These are phyloP conservation scores for Pheosia gnoma DNA, from an alignment of 2,888 invertebrate species.

Conservation along the genomic window DNA sequence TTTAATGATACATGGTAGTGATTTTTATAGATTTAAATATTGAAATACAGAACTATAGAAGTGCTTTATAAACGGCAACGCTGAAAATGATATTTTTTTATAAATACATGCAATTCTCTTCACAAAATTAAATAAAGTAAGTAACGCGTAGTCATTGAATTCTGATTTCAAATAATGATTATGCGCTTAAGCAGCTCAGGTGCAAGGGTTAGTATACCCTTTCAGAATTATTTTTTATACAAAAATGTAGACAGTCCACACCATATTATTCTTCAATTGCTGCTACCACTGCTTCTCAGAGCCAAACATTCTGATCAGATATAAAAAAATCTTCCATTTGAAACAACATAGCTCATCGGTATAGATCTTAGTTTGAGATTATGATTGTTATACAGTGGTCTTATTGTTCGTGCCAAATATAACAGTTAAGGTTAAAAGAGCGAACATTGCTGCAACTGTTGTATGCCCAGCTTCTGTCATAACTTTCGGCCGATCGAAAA, in stretches of 20 bases:
- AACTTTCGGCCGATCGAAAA: slow-evolving; percentile 30
- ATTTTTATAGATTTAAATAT: too few species aligned
- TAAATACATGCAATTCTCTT: slow-evolving; percentile 4
- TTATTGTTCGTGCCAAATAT: slow-evolving; percentile 49
- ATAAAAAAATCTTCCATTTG: slow-evolving; percentile 17
- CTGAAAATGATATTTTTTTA: too few species aligned
- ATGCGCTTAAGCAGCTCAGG: too few species aligned
- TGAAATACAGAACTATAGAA: too few species aligned
- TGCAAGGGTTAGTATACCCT: too few species aligned
- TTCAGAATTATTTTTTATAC: background rate
- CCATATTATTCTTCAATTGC: slow-evolving; percentile 30
- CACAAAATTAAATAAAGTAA: background rate
- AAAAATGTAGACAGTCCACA: slow-evolving; percentile 15
- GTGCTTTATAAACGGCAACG: too few species aligned
- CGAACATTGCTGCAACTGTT: slow-evolving; percentile 33
- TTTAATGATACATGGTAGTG: background rate
- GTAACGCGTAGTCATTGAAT: too few species aligned
- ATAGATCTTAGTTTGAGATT: slow-evolving; percentile 34
- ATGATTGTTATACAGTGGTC: slow-evolving; percentile 42
- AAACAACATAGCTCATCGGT: slow-evolving; percentile 25
- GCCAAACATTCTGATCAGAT: slow-evolving; percentile 25
- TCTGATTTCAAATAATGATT: too few species aligned
- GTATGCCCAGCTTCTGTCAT: slow-evolving; percentile 49
- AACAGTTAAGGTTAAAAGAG: slow-evolving; percentile 48
- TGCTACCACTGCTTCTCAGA: slow-evolving; percentile 21